A percentile compares a stretch with the other conserved stretches of the same genome.
phyloP scores from a whole-genome alignment of 2,797 vertebrate genomes.

The Propithecus deckenii region DNA sequence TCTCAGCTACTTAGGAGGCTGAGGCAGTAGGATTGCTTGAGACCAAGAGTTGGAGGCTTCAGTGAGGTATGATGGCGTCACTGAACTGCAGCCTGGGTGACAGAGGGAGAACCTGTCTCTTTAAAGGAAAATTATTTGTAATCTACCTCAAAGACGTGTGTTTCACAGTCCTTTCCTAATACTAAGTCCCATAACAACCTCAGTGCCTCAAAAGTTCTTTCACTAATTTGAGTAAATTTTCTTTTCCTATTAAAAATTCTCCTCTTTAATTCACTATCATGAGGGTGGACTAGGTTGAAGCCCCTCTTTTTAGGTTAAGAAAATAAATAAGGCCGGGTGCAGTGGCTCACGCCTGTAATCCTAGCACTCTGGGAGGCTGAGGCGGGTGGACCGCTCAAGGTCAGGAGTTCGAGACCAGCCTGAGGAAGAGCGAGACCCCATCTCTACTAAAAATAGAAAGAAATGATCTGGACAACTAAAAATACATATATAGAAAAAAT shows the following conservation, averaged over 20 bases:
- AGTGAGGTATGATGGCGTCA: not conserved
- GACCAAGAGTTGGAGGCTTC: not conserved
- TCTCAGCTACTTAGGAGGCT: not conserved
- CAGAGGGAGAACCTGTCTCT: not conserved
- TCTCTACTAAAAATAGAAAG: too few species aligned
- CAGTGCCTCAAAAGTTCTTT: not conserved
- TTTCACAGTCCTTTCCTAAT: not conserved
- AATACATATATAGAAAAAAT: too few species aligned
- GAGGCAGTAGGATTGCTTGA: not conserved
- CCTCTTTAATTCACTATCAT: not conserved
- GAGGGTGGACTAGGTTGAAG: not conserved
- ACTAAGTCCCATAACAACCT: not conserved
- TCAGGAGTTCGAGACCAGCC: too few species aligned
- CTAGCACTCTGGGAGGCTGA: too few species aligned
- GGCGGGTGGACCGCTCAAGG: too few species aligned
- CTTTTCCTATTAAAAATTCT: not conserved
- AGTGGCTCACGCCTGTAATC: too few species aligned
- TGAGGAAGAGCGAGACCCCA: too few species aligned
- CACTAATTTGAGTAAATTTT: not conserved
- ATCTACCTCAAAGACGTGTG: not conserved
- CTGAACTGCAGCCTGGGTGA: not conserved
- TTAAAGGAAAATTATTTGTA: not conserved
- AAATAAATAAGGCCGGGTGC: not conserved
- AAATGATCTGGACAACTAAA: too few species aligned
- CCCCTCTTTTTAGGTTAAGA: not conserved